These are phyloP conservation scores for Chironomus tentans DNA, from an alignment of 2,888 invertebrate genomes.

Conservation along the genomic window DNA sequence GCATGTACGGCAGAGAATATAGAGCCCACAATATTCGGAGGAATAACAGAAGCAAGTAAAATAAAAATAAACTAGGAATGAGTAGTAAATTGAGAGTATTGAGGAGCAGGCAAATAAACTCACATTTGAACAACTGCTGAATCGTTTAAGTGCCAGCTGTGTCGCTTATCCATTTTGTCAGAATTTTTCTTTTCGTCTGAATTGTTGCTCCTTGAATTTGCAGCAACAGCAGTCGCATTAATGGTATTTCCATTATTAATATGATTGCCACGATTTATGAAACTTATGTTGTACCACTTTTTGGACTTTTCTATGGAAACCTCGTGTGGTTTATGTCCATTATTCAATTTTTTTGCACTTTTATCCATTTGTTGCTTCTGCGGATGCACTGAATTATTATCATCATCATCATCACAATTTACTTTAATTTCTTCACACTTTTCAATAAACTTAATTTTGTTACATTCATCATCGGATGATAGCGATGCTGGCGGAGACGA, in stretches of 20 bases:
- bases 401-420: background rate
- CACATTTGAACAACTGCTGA: constrained; percentile 19
- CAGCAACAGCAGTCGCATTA: background rate
- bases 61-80: background rate
- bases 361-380: background rate
- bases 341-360: background rate
- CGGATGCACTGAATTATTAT: background rate
- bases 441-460: background rate
- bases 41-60: background rate
- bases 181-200: constrained; percentile 1
- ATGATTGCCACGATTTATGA: constrained; percentile 8
- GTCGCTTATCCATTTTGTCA: constrained; percentile 21
- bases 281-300: constrained; percentile 19
- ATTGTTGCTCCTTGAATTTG: constrained; percentile 3
- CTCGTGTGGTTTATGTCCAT: background rate
- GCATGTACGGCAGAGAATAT: too few species aligned
- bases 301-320: background rate
- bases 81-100: background rate
- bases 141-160: constrained; percentile 26
- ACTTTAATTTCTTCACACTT: background rate
- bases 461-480: background rate
- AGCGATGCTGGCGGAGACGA: background rate
- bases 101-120: background rate
- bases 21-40: background rate
- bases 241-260: background rate